Base-by-base conservation (phyloP, 2,797 vertebrate genomes). In the Distichodus sexfasciatus region DNA sequence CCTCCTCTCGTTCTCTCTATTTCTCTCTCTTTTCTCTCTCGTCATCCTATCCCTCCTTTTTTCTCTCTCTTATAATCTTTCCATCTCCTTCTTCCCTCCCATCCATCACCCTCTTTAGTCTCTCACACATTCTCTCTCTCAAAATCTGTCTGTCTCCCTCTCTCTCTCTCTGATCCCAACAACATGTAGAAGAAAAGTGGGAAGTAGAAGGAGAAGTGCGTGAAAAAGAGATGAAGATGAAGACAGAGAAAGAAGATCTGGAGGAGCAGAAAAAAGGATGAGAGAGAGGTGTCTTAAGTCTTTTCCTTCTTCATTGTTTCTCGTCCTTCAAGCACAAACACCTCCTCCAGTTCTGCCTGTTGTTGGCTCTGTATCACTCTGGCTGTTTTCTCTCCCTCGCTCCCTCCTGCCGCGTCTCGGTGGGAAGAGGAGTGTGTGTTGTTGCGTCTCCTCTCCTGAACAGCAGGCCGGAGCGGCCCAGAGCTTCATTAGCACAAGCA, bases 401-500 rank as follows among this genome's bases (percentile, higher is more conserved):
- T 31, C 51, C 23, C 29, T 40, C 53, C 23, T 10, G 4, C 54
- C 36, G 38, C 46, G n/a, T 28, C 40, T 17, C 54, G 31, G 23
- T 54, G 50, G 66, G 58, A 51, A 57, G 46, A 48, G 53, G 40
- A 63, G 55, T 28, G 46, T 53, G 26, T 72, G 69, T 59, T 66
- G 71, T 50, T 69, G 69, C 58, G 35, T 48, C 77, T 72, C 65
- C 43, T 58, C 77, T 83, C 67, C 71, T 70, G 82, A 87, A 83
- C 72, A 85, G 75, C 73, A 69, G 51, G 67, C 61, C 59, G 24
- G 53, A 53, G 74, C 72, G 63, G 59, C 65, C 48, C 71, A 74
- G 77, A 88, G 86, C 81, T 84, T 88, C 85, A 87, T 90, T 88
- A 87, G 81, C 73, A n/a, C n/a, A 81, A 74, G 71, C 63, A 70